These are phyloP conservation scores for Cordilura impudica DNA, from an alignment of 2,888 invertebrate genomes.

Conservation along the genomic window DNA sequence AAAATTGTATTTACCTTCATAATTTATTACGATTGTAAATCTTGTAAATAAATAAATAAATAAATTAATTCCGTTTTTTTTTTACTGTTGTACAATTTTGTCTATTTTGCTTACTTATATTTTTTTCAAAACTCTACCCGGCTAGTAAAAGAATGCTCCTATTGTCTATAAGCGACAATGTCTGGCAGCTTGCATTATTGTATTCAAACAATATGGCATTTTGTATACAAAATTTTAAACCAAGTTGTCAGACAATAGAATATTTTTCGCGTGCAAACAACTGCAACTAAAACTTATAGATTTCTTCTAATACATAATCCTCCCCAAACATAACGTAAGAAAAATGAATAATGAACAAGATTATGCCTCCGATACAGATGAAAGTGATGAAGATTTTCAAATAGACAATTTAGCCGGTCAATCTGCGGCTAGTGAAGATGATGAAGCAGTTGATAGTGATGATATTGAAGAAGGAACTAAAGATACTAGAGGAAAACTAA, in stretches of 20 bases:
- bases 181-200: not conserved
- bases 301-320: not conserved
- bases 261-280: slow-evolving; percentile 32
- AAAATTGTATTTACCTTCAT: too few relatives aligned
- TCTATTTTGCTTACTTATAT: too few relatives aligned
- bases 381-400: slow-evolving; percentile 88
- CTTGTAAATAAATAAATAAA: too few relatives aligned
- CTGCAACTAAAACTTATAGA: not conserved
- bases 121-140: too few relatives aligned
- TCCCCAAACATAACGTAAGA: too few relatives aligned
- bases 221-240: not conserved
- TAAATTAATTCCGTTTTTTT: too few relatives aligned
- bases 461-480: slow-evolving; percentile 44
- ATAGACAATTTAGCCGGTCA: slow-evolving; percentile 81
- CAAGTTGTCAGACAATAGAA: not conserved
- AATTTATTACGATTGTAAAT: too few relatives aligned
- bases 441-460: slow-evolving; percentile 47
- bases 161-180: too few relatives aligned
- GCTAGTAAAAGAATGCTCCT: too few relatives aligned
- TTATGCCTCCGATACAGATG: slow-evolving; percentile 83
- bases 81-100: too few relatives aligned
- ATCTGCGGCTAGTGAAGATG: slow-evolving; percentile 69
- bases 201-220: not conserved
- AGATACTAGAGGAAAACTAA: slow-evolving; percentile 8
- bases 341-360: slow-evolving; percentile 77